Evolutionary conservation across 2,797 vertebrate species (phyloP), one percentile per base, ranked within the genome.

Genomic region (Propithecus deckenii): DNA sequence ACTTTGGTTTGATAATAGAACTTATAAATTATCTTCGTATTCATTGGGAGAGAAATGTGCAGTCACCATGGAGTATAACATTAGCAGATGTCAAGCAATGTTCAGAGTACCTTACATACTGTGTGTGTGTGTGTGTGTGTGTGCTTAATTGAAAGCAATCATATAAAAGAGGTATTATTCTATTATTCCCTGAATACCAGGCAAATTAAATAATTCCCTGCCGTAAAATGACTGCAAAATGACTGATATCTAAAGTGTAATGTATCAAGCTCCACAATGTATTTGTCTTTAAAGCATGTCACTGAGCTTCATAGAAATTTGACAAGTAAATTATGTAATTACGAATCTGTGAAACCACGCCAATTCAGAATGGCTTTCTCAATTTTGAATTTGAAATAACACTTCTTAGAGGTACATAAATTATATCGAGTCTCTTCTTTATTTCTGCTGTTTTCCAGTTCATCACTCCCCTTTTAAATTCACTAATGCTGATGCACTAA

Each of bases 351-450:
- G 41, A 85, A 81, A 6, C 35, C 18, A 85, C 32, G 11, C 20
- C 25, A 72, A 41, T 76, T 88, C 38, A 86, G 41, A 76, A 48
- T 15, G 8, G 28, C 17, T 8, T 71, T 76, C 86, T 91, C 28
- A 80, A 32, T 32, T 85, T 43, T 63, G 55, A 71, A 91, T 91
- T 88, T 91, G 52, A 94, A 88, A 92, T 50, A 92, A 57, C 25
- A 63, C 59, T 94, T 89, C 48, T 63, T 48, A 30, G 22, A 32
- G 71, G 5, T 32, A 43, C 12, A 23, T 17, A 80, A 3, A 61
- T 25, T 5, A 52, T 63, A 35, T 0, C 28, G 43, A 81, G 17
- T 78, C 5, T 57, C 38, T 30, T 52, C 12, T 2, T 71, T 57
- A 32, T 32, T 65, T 95, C 18, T n/a, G 18, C 28, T 74, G 3